A percentile compares a stretch with the other conserved stretches of the same genome.
These are phyloP conservation scores for Herminia tarsipennalis DNA, from an alignment of 2,888 invertebrate genomes.

Conservation along the genomic window DNA sequence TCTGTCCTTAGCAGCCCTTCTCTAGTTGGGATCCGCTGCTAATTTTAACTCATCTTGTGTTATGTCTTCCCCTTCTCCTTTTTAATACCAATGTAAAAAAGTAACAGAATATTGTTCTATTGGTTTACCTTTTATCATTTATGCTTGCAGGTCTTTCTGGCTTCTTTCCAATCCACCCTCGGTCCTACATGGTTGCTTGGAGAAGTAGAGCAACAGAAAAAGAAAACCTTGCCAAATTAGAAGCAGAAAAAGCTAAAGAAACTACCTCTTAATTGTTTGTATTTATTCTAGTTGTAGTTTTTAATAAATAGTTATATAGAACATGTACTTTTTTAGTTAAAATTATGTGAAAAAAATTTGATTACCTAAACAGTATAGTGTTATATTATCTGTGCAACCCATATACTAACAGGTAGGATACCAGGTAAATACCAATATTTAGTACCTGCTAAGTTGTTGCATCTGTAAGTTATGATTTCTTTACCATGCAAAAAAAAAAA, in stretches of 20 bases:
- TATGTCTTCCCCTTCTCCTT: background rate
- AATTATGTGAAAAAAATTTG: too few relatives aligned
- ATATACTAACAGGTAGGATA: too few relatives aligned
- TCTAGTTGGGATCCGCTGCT: background rate
- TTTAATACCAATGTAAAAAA: background rate
- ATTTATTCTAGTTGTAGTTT: slow-evolving; percentile 10
- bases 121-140: background rate
- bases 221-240: slow-evolving; percentile 59
- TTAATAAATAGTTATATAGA: slow-evolving; percentile 11
- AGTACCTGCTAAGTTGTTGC: too few relatives aligned
- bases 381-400: too few relatives aligned
- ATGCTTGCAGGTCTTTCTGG: slow-evolving; percentile 88
- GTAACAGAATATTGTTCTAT: background rate
- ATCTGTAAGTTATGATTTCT: too few relatives aligned
- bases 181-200: slow-evolving; percentile 92
- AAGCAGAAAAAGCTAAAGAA: slow-evolving; percentile 55
- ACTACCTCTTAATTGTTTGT: slow-evolving; percentile 37
- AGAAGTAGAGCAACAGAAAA: slow-evolving; percentile 83
- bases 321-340: background rate
- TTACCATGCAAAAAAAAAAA: too few relatives aligned
- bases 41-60: background rate
- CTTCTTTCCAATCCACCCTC: slow-evolving; percentile 94
- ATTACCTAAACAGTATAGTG: too few relatives aligned
- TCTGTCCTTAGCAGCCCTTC: too few relatives aligned
- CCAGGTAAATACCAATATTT: too few relatives aligned